Evolutionary conservation across 2,888 invertebrate species (phyloP).

Genomic region (Cheilosia vernalis): DNA sequence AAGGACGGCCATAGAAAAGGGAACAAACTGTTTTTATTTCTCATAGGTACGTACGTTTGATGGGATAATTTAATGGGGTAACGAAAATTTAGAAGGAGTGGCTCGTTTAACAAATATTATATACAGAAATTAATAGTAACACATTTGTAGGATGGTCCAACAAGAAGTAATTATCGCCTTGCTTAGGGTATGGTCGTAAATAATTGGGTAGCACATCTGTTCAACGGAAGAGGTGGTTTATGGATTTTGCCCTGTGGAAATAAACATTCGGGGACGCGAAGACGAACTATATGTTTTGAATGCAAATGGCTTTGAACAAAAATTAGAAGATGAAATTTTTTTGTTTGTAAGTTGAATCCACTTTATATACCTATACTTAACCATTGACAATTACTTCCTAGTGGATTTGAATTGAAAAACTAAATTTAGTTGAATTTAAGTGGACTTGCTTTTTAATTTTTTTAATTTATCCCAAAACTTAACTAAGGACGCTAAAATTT

Average conservation of each 20-base stretch:
- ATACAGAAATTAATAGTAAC: slow-evolving; percentile 7
- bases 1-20: neutral
- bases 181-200: slow-evolving; percentile 1
- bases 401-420: neutral
- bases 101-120: neutral
- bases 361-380: neutral
- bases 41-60: neutral
- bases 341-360: neutral
- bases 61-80: neutral
- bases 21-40: neutral
- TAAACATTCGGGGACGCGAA: neutral
- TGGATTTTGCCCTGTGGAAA: neutral
- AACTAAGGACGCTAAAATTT: slow-evolving; percentile 29
- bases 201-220: neutral
- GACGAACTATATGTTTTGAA: neutral
- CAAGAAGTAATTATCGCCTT: slow-evolving; percentile 21
- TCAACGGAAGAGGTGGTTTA: neutral
- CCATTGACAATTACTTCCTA: slow-evolving; percentile 4
- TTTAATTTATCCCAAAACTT: slow-evolving; percentile 21
- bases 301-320: neutral
- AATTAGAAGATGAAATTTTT: neutral
- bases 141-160: slow-evolving; percentile 1
- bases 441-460: slow-evolving; percentile 8
- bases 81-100: neutral
- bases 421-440: neutral